Base-by-base conservation (phyloP, 2,797 vertebrate species). In the Bryconaethiops microstoma region DNA sequence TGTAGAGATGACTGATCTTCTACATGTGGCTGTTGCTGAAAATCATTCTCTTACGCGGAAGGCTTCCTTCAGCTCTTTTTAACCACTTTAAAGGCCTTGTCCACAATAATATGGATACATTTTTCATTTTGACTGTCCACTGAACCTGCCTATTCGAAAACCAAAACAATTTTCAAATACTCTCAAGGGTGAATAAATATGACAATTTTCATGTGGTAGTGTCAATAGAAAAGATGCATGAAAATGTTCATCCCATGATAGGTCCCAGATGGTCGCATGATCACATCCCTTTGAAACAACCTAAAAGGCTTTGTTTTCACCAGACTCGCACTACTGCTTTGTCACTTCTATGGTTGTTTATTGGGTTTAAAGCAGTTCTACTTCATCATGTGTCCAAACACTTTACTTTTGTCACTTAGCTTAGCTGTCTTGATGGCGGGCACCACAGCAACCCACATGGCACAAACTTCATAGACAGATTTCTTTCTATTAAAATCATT, bases 1-100 rank as follows among this genome's bases (percentile, higher is more conserved):
- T 59, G 62, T 48, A 40, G 39, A 45, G 39, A 48, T 35, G 50
- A 79, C n/a, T 57, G 50, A 73, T 45, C 13, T 17, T 72, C 25
- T 21, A 55, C 9, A 55, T n/a, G 19, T 2, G 29, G 52, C 52
- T 29, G 3, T 29, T 2, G 21, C 1, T 45, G 9, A 79, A 57
- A 74, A 57, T 0, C 16, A 7, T 63, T 62, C 42, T 29, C 63
- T 63, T n/a, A 62, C 21, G 29, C 0, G 0, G 14, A 79, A 48
- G 21, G 17, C 16, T 7, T 12, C 21, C 35, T 68, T 69, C 59
- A 40, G 65, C 14, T 78, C 42, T 42, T 29, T 60, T 80, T 54
- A 7, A 21, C 23, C 42, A 8, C 35, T 52, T 71, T 13, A 21
- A 48, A 54, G 14, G 50, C 14, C 50, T 54, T 16, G 14, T 54